Evolutionary conservation across 2,888 invertebrate species (phyloP), one percentile per base, ranked within the genome.

Genomic region (Phrixothrix hirtus): DNA sequence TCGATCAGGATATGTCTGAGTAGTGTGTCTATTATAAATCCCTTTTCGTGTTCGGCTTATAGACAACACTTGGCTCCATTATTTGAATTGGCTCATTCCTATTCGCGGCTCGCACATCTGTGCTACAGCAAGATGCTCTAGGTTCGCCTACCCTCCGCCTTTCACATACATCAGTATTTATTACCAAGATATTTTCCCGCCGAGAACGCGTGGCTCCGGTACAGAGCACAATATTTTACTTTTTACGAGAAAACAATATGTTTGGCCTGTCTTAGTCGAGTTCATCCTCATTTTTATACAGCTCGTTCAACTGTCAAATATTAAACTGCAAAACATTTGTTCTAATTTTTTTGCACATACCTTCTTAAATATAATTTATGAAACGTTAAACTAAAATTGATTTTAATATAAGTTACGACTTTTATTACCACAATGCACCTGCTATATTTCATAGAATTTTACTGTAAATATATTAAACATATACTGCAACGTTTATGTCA

Each of bases 51-150:
- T 55, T 55, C 55, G 31, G 43, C 47, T 51, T 55, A 58, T 55
- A 55, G 55, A 58, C 58, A 58, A 58, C 58, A 58, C 58, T 58
- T 51, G 55, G 41, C 51, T 55, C 48, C 55, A 58, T 58, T 58
- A 58, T 58, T 58, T 51, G 55, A 55, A 58, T 58, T 58, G 58
- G 58, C 52, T 58, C 55, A 58, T 58, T 58, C 52, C 55, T 58
- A 58, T 58, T 58, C 58, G 55, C 52, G 37, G 38, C 44, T 48
- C 48, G 51, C 44, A 47, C 55, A 58, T 58, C 55, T 58, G 55
- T 51, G 51, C 58, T 51, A 39, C 32, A 41, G 41, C 42, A 41
- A 37, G 43, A 46, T 32, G 43, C 52, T 42, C 43, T 43, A 31
- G 37, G 41, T 44, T 42, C 47, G 36, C 43, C 17, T 36, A 43